Evolutionary conservation across 2,113 vertebrate genomes (phyloP).

Genomic region (Epinephelus fuscoguttatus): DNA sequence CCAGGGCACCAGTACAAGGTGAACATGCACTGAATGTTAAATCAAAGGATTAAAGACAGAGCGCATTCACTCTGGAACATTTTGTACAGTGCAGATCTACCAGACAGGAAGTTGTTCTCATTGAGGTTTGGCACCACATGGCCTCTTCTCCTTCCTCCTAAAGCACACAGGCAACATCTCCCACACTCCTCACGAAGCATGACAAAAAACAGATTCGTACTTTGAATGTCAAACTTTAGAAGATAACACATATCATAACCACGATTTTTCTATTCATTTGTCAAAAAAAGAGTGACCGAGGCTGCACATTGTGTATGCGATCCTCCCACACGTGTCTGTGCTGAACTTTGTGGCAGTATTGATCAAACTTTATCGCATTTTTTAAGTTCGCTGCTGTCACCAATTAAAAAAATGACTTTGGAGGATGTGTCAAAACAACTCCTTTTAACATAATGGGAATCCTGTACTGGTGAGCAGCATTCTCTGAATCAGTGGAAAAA

Average conservation of each 20-base stretch:
- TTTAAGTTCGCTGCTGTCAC: conserved; percentile 47
- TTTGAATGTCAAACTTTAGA: conserved; percentile 43
- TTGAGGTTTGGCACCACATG: conserved; percentile 37
- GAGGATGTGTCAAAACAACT: conserved; percentile 64
- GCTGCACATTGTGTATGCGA: conserved; percentile 22
- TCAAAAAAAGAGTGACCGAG: conserved; percentile 61
- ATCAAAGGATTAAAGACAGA: background rate
- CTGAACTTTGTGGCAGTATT: conserved; percentile 44
- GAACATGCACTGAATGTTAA: background rate
- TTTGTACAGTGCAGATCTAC: conserved; percentile 13
- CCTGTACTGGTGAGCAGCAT: background rate
- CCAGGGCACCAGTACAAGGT: background rate
- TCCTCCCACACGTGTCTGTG: conserved; percentile 60
- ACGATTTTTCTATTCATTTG: conserved; percentile 12
- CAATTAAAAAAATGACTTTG: conserved; percentile 60
- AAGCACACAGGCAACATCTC: conserved; percentile 22
- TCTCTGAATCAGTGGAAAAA: conserved; percentile 36
- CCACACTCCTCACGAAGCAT: conserved; percentile 24
- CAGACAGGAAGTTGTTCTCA: conserved; percentile 58
- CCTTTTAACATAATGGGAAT: conserved; percentile 62
- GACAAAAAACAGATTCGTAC: conserved; percentile 37
- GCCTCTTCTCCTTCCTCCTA: conserved; percentile 55
- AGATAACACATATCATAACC: conserved; percentile 25
- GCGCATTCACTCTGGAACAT: conserved; percentile 20
- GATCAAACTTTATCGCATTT: conserved; percentile 47